These are phyloP conservation scores for Cinclus cinclus DNA, from an alignment of 2,113 vertebrate species.

Conservation along the genomic window DNA sequence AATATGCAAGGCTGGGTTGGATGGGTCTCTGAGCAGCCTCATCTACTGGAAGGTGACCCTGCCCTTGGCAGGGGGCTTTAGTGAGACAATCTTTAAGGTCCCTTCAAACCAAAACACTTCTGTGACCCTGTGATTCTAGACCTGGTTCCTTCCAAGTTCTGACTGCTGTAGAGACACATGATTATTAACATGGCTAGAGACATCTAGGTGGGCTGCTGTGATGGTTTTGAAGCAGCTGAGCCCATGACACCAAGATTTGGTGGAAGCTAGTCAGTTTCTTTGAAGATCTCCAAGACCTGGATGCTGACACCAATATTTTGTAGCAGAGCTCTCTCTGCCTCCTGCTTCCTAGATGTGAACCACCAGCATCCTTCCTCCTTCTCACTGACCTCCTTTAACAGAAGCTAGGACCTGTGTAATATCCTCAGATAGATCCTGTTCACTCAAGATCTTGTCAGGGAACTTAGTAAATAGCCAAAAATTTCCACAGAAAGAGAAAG, in stretches of 20 bases:
- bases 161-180: not conserved
- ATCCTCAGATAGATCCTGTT: not conserved
- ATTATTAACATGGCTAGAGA: not conserved
- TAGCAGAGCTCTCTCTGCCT: not conserved
- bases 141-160: accelerated
- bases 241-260: not conserved
- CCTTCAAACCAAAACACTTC: not conserved
- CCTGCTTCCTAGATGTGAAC: not conserved
- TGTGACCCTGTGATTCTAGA: not conserved
- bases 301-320: not conserved
- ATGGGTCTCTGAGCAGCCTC: not conserved
- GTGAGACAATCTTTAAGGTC: not conserved
- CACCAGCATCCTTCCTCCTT: not conserved
- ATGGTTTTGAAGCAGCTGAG: not conserved
- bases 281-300: not conserved
- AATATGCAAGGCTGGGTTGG: not conserved
- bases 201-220: accelerated
- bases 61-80: not conserved
- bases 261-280: not conserved
- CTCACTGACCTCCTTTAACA: not conserved
- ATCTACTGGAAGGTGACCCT: not conserved
- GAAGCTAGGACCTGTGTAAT: not conserved
- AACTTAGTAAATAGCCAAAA: not conserved
- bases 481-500: not conserved
- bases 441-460: not conserved